Percentiles rank a stretch among this genome's conserved stretches.
Evolutionary conservation across 2,113 vertebrate genomes (phyloP).

Genomic region (Sisor rabdophorus): DNA sequence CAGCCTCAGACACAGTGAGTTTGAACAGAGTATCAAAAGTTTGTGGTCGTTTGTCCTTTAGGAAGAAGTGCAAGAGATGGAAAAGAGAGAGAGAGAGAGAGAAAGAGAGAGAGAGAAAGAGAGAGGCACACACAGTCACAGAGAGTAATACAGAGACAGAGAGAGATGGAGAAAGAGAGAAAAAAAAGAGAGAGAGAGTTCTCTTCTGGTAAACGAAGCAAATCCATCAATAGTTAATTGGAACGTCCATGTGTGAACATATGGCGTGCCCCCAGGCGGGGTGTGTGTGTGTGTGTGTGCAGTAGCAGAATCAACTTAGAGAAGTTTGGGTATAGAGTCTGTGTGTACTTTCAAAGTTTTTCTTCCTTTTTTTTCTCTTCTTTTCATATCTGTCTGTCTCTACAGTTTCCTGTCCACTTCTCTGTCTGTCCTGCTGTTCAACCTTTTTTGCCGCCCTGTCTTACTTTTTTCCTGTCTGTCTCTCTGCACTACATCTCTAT

Average conservation of each 20-base stretch:
- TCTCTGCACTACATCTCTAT: neutral
- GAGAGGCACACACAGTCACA: neutral
- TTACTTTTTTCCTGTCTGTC: neutral
- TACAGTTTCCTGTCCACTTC: too few species aligned
- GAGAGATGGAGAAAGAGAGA: neutral
- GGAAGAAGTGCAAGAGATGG: neutral
- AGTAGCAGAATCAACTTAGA: neutral
- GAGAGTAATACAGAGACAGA: neutral
- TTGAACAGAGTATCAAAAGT: neutral
- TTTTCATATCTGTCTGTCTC: neutral
- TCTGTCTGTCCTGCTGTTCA: neutral
- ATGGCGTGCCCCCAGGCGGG: conserved; percentile 5
- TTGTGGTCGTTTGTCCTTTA: conserved; percentile 1
- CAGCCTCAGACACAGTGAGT: too few species aligned
- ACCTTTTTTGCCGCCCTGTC: neutral
- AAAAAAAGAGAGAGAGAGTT: neutral
- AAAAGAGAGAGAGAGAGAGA: neutral
- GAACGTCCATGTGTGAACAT: conserved; percentile 2
- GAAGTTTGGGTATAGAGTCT: neutral
- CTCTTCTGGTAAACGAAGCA: neutral
- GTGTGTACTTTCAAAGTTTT: neutral
- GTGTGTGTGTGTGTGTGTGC: neutral
- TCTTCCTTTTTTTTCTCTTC: neutral
- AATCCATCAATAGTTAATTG: conserved; percentile 34
- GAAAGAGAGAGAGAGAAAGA: neutral